Conservation (phyloP, 2,113 vertebrate genomes). For the Misgurnus mizolepis region DNA sequence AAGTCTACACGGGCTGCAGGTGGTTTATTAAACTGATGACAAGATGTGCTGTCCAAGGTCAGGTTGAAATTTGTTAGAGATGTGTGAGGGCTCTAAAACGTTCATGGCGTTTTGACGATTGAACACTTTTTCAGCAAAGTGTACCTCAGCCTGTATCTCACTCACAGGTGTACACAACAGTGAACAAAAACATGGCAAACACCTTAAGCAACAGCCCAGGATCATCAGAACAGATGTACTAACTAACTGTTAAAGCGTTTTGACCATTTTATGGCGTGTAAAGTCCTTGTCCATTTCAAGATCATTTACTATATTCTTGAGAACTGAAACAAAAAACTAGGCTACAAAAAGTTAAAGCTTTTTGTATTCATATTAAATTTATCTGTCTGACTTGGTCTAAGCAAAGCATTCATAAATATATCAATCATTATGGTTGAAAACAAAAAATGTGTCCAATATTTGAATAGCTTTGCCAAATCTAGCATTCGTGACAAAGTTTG, state of each 20-base stretch:
- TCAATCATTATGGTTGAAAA: no score
- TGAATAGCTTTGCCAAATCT: no score
- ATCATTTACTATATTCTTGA: no score
- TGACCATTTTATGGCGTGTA: constrained; percentile 9
- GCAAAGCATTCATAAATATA: no score
- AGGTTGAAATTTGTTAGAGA: neutral
- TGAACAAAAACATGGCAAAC: constrained; percentile 1
- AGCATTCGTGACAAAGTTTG: no score
- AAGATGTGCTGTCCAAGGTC: constrained; percentile 28
- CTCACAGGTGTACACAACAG: neutral
- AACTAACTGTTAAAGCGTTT: constrained; percentile 3
- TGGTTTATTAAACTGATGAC: constrained; percentile 13
- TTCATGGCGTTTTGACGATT: neutral
- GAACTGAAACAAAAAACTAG: no score
- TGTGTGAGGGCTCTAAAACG: neutral
- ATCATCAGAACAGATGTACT: constrained; percentile 26
- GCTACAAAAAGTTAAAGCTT: no score
- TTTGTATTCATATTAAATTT: no score
- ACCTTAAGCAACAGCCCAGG: constrained; percentile 24
- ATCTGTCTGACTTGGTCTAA: no score
- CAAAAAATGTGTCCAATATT: no score
- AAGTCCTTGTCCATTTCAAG: neutral
- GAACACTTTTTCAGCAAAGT: neutral
- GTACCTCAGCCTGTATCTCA: neutral
- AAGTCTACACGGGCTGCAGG: constrained; percentile 25